Conservation (phyloP, 2,888 invertebrate genomes). For the Baccha elongata region DNA sequence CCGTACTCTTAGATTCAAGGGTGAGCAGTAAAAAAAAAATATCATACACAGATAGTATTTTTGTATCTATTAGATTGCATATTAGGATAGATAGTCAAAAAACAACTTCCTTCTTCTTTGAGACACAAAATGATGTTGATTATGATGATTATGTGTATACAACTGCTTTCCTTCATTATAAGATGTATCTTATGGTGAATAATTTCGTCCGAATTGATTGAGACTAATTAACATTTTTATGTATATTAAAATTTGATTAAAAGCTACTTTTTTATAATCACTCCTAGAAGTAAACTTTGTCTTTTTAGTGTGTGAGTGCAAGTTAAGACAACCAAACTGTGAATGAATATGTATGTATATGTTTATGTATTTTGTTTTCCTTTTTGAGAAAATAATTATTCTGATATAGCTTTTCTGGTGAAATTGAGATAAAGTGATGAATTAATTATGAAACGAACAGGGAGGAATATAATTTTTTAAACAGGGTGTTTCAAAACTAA, state of each 20-base stretch:
- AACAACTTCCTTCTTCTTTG: conserved; percentile 12
- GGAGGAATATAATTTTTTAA: not conserved
- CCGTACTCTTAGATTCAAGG: not conserved
- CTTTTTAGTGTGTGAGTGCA: too few species aligned
- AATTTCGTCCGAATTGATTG: conserved; percentile 34
- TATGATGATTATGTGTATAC: conserved; percentile 32
- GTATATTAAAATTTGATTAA: conserved; percentile 63
- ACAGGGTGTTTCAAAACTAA: conserved; percentile 5
- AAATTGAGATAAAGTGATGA: conserved; percentile 51
- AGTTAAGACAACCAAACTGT: conserved; percentile 20
- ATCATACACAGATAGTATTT: not conserved
- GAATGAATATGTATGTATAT: conserved; percentile 26
- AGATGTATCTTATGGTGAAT: conserved; percentile 43
- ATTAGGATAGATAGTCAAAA: conserved; percentile 1
- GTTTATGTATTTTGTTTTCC: too few species aligned
- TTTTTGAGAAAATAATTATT: conserved; percentile 4
- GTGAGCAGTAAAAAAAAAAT: conserved; percentile 20
- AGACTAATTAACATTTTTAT: conserved; percentile 42
- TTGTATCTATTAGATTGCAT: conserved; percentile 9
- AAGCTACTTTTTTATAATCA: conserved; percentile 28
- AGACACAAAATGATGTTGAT: conserved; percentile 20
- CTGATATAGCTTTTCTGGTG: conserved; percentile 18
- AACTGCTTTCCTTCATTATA: conserved; percentile 43
- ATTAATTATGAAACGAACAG: conserved; percentile 56
- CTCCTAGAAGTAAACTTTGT: too few species aligned